Evolutionary conservation across 1,140 invertebrate genomes (phyloP).

Genomic region (Mercenaria mercenaria): DNA sequence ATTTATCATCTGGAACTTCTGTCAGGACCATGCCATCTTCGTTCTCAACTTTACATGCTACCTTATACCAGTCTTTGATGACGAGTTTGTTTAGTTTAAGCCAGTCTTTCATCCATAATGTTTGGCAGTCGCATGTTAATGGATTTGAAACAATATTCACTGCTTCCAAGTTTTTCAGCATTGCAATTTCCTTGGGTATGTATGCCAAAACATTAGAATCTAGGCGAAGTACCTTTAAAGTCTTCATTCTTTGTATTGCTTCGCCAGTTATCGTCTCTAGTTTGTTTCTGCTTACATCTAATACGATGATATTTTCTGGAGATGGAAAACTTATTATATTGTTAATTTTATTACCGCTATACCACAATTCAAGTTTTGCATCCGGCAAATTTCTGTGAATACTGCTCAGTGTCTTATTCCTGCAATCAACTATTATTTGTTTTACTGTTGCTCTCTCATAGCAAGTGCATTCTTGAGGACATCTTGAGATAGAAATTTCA

Average conservation of each 20-base stretch:
- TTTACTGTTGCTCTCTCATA: conserved; percentile 66
- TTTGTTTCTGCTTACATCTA: conserved; percentile 67
- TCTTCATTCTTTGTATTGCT: conserved; percentile 48
- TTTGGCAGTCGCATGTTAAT: conserved; percentile 74
- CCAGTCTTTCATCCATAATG: conserved; percentile 77
- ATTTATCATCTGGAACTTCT: conserved; percentile 70
- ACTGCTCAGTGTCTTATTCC: conserved; percentile 27
- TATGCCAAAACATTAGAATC: conserved; percentile 72
- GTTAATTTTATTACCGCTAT: conserved; percentile 73
- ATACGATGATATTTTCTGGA: neutral
- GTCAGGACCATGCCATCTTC: conserved; percentile 69
- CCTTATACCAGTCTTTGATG: conserved; percentile 47
- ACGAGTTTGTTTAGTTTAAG: conserved; percentile 44
- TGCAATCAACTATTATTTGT: conserved; percentile 76
- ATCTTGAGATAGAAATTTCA: conserved; percentile 31
- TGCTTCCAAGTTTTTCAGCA: neutral
- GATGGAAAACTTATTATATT: conserved; percentile 27
- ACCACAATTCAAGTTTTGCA: conserved; percentile 72
- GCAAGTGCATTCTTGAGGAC: conserved; percentile 72
- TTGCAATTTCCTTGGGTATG: conserved; percentile 57
- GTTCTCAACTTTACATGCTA: conserved; percentile 71
- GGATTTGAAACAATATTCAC: conserved; percentile 72
- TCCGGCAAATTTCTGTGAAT: conserved; percentile 68
- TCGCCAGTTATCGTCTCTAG: conserved; percentile 46
- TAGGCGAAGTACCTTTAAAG: conserved; percentile 63